Base-by-base conservation (phyloP, 2,888 invertebrate species). In the Phortica magna region DNA sequence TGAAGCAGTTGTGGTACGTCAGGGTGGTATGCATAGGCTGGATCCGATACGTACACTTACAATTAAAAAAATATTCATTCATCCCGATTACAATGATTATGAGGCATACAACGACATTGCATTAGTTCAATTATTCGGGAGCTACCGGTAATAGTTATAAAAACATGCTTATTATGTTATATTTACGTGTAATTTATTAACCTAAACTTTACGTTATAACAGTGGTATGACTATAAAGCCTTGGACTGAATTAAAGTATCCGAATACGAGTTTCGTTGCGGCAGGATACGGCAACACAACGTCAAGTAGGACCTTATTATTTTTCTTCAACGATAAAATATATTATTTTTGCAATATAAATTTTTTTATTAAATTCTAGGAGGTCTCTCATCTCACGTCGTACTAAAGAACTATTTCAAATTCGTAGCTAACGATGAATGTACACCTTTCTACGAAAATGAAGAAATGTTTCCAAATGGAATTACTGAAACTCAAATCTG, bases 211-310 rank as follows among this genome's bases (percentile, higher is more conserved):
- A 7, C 43, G 4, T 14, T 19, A 43, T 19, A 10, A 19, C 12
- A 88, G 93, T 76, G 94, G 94, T 22, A 3, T 7, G 19, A 4
- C 7, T 4, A 93, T 94, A 4, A 94, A 94, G 84, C 89, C 94
- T 17, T 93, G 92, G 84, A 88, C 87, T 3, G 87, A 87, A 74
- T 67, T 59, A 7, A 70, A 81, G 42, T 80, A 91, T 64, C 82
- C 88, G 14, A 86, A 87, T 71, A 82, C 82, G 14, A 89, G 88
- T 79, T 92, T 92, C 6, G 91, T 93, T 2, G 94, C 94, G 6
- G 92, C 93, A 61, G 94, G 94, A 73, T 94, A 93, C 92, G 94
- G 94, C n/a, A 91, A 90, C 84, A 91, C 91, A 9, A 84, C 89
- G 79, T 92, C 89, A 79, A 48, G 68, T 68, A 68, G 1, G n/a